Base-by-base conservation (phyloP, 1,140 invertebrate genomes). In the Dysdera silvatica region DNA sequence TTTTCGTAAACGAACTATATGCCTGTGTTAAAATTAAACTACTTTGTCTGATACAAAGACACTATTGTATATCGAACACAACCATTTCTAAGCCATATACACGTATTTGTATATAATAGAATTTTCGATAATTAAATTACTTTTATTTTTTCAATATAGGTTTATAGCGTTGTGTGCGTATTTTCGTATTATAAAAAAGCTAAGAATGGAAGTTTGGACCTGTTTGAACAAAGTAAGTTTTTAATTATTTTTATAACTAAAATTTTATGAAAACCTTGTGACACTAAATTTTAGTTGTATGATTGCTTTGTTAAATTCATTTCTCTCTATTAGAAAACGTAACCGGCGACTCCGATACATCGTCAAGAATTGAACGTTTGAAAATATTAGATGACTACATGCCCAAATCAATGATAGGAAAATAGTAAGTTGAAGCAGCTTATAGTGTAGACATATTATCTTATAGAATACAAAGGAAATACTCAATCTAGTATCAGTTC, bases 101-200 rank as follows among this genome's bases (percentile, higher is more conserved):
- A 2, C 1, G 18, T 5, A 45, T 45, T 7, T 43, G 5, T 43
- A 43, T 43, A n/a, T 43, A n/a, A 7, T 18, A 43, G 16, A 43
- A 2, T n/a, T n/a, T n/a, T n/a, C n/a, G n/a, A n/a, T n/a, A n/a
- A n/a, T n/a, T n/a, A 45, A 45, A 45, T 2, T 55, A 14, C n/a
- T 37, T 63, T 43, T 57, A 47, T 57, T 26, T n/a, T n/a, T n/a
- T n/a, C n/a, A n/a, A n/a, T n/a, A n/a, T 31, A 67, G 66, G 55
- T 71, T 4, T 71, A 71, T 26, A 67, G 61, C 33, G 70, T 71
- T 12, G 65, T 68, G 28, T 70, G 69, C 43, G 70, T 70, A 18
- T 67, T 69, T 63, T 66, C 67, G 12, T 71, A 67, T 32, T 71
- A 71, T 24, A 68, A 67, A 49, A 58, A 66, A 65, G 67, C 63